Evolutionary conservation across 2,797 vertebrate genomes (phyloP).

Genomic region (Loriculus beryllinus): DNA sequence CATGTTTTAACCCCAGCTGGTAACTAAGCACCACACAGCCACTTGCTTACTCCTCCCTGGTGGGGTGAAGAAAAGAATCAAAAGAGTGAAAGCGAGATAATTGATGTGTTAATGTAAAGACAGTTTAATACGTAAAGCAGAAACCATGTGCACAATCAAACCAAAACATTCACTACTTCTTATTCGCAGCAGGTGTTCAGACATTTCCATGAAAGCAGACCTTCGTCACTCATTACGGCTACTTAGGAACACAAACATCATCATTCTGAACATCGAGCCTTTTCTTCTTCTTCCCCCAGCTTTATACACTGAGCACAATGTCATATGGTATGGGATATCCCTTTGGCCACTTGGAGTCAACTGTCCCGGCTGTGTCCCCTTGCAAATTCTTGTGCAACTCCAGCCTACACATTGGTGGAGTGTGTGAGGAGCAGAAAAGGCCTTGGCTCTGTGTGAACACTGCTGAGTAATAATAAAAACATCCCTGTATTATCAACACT

Average conservation of each 20-base stretch:
- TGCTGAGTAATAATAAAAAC: background rate
- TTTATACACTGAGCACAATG: background rate
- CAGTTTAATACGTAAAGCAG: background rate
- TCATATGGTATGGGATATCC: background rate
- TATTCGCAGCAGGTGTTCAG: background rate
- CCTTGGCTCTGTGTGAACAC: background rate
- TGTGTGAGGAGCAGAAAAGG: background rate
- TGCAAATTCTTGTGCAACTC: background rate
- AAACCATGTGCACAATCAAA: background rate
- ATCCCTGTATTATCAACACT: background rate
- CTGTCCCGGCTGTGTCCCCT: too few species aligned
- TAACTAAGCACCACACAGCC: too few species aligned
- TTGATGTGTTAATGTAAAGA: background rate
- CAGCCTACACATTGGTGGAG: rapidly evolving
- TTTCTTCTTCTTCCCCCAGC: background rate
- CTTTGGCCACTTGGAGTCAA: background rate
- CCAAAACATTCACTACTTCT: background rate
- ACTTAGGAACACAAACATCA: background rate
- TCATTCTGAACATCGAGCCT: background rate
- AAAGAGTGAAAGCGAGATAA: background rate
- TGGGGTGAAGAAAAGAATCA: background rate
- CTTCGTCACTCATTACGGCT: too few species aligned
- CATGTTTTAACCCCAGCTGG: background rate
- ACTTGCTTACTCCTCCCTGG: background rate
- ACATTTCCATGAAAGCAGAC: background rate